Evolutionary conservation across 92 coral and sea anemone species (phyloP).

Genomic region (Pocillopora grandis): DNA sequence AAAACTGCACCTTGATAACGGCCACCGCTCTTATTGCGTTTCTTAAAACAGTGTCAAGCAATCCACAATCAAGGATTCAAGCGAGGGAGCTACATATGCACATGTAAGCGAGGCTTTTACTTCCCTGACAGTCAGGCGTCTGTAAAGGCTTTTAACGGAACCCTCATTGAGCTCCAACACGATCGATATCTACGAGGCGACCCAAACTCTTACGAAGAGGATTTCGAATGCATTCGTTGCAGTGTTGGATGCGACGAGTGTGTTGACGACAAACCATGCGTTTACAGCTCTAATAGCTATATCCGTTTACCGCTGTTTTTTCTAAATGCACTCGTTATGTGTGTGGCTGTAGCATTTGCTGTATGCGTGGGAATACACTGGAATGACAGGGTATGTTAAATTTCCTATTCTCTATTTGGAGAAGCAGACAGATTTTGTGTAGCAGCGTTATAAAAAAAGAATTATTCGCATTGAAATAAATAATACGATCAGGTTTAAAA

Average conservation of each 20-base stretch:
- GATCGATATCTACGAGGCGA: slow-evolving; percentile 53
- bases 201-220: slow-evolving; percentile 38
- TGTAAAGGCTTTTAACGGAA: slow-evolving; percentile 71
- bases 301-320: slow-evolving; percentile 49
- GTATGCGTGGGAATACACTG: slow-evolving; percentile 59
- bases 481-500: too few relatives aligned
- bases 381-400: slow-evolving; percentile 54
- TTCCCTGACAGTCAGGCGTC: slow-evolving; percentile 60
- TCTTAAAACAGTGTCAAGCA: slow-evolving; percentile 63
- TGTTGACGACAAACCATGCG: slow-evolving; percentile 79
- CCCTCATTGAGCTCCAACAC: slow-evolving; percentile 60
- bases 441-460: too few relatives aligned
- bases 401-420: neutral
- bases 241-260: slow-evolving; percentile 87
- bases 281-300: slow-evolving; percentile 40
- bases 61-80: slow-evolving; percentile 71
- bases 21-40: too few relatives aligned
- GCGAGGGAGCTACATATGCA: slow-evolving; percentile 83
- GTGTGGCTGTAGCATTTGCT: slow-evolving; percentile 61
- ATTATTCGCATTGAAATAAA: too few relatives aligned
- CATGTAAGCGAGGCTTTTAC: slow-evolving; percentile 77
- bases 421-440: neutral
- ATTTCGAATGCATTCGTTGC: slow-evolving; percentile 79
- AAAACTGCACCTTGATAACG: too few relatives aligned
- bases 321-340: slow-evolving; percentile 54